Conservation (phyloP, 2,888 invertebrate genomes). For the Coelinius sp. region DNA sequence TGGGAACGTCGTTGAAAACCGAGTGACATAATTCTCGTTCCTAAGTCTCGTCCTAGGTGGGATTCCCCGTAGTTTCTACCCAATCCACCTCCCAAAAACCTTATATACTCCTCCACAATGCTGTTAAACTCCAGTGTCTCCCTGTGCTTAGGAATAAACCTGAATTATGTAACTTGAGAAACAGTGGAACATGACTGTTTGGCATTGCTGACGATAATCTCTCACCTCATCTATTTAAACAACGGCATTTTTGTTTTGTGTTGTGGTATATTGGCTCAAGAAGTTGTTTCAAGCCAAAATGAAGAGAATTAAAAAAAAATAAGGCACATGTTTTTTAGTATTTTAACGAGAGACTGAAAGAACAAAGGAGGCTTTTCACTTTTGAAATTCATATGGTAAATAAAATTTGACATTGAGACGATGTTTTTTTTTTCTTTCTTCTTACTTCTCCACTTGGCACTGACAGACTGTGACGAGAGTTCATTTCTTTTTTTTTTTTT, state of each 20-base stretch:
- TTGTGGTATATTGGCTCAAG: background rate
- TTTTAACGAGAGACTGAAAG: background rate
- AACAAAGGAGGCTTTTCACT: background rate
- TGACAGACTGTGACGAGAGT: background rate
- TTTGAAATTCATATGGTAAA: background rate
- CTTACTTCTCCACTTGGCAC: background rate
- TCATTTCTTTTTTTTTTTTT: background rate
- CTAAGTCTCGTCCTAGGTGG: background rate
- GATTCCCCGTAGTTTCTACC: background rate
- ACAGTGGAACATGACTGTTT: background rate
- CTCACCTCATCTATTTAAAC: background rate
- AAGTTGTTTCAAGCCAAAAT: background rate
- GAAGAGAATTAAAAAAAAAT: background rate
- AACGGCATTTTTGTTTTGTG: background rate
- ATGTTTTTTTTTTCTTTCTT: constrained; percentile 17
- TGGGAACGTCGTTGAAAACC: background rate
- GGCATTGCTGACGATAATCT: background rate
- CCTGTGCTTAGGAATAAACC: constrained; percentile 4
- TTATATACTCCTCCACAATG: constrained; percentile 1
- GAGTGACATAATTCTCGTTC: background rate
- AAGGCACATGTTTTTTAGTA: background rate
- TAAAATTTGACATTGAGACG: background rate
- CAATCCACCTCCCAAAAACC: background rate
- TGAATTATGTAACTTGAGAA: constrained; percentile 5
- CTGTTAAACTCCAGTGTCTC: constrained; percentile 6